Evolutionary conservation across 2,797 vertebrate genomes (phyloP), one percentile per base, ranked within the genome.

Genomic region (Acanthiza pusilla): DNA sequence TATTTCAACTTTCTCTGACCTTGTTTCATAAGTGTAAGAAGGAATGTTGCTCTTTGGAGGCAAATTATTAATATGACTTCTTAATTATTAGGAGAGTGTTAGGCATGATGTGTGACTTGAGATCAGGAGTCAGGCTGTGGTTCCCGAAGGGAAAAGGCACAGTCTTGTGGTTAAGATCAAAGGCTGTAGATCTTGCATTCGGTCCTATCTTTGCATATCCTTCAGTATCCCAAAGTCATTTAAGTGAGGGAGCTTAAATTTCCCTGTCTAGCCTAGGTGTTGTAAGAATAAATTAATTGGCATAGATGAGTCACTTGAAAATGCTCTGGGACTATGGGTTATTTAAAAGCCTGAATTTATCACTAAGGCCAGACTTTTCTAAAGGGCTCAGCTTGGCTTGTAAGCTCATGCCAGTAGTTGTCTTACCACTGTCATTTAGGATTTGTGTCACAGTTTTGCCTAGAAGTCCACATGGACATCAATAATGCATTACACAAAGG

Each of bases 291-390:
- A 93, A 96, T 95, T 93, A 93, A 88, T 60, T 91, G 76, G 13
- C 4, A 1, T 45, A 63, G 68, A 75, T 95, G 92, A 96, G 91
- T 91, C 87, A 91, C 62, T 93, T 0, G 2, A 22, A 90, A 73
- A 68, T 89, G 38, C 78, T 65, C 54, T 93, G 92, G 75, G 87
- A 91, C 85, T 96, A 15, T 38, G 60, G 70, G 85, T 94, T 94
- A 78, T 89, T 95, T 92, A 75, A 95, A 93, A 92, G 55, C 62
- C 66, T 81, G 61, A 70, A 88, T 96, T 94, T 95, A 95, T 96
- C 85, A 89, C 82, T 30, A 29, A 51, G 66, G 53, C 89, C 66
- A 93, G 81, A 29, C 79, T 92, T 94, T 77, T 88, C 76, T 85
- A 70, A 94, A 85, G 89, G 89, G 17, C 87, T 96, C 73, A 76